Conservation (phyloP, 2,797 vertebrate genomes). For the Carduelis carduelis region DNA sequence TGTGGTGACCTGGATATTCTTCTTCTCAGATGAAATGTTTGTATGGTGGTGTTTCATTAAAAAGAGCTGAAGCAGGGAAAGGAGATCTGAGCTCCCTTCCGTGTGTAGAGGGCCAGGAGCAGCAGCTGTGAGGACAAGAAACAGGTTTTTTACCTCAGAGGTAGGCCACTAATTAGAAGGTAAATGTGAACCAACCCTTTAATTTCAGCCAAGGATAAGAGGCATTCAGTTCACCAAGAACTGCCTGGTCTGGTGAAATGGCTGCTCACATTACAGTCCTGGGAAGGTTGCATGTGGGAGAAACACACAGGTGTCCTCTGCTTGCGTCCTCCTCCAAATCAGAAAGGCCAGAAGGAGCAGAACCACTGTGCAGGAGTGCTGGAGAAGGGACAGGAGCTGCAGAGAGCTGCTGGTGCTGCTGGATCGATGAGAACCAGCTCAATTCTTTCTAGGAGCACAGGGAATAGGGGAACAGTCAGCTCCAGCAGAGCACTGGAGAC, state of each 20-base stretch:
- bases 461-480: rapidly evolving
- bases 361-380: neutral
- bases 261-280: neutral
- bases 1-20: neutral
- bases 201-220: neutral
- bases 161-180: neutral
- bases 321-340: neutral
- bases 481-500: neutral
- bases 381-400: neutral
- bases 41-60: neutral
- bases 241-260: neutral
- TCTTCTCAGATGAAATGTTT: neutral
- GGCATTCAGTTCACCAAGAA: neutral
- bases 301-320: neutral
- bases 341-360: neutral
- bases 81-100: neutral
- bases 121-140: neutral
- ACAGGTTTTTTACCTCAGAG: neutral
- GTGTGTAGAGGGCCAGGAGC: rapidly evolving
- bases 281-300: neutral
- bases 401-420: neutral
- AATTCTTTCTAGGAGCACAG: rapidly evolving
- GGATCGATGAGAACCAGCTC: rapidly evolving
- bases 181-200: neutral
- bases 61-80: neutral